These are phyloP conservation scores for Phortica variegata DNA, from an alignment of 1,140 invertebrate genomes.

Conservation along the genomic window DNA sequence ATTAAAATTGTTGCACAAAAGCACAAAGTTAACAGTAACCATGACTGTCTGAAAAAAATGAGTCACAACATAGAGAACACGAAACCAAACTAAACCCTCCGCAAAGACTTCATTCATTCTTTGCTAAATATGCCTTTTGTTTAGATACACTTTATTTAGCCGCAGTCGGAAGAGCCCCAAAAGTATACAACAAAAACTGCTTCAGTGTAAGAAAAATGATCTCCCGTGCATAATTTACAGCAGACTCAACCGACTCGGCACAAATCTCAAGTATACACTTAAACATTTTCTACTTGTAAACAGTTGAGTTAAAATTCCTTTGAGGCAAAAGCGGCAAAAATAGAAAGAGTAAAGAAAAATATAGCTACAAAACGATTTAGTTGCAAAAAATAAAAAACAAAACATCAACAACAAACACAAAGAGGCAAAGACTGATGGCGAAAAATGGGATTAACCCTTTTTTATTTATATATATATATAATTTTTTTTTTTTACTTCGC, in stretches of 20 bases:
- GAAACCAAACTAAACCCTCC: too few relatives aligned
- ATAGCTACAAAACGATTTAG: constrained; percentile 44
- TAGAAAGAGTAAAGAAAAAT: constrained; percentile 17
- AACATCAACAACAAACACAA: too few relatives aligned
- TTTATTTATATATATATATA: too few relatives aligned
- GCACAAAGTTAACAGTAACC: constrained; percentile 10
- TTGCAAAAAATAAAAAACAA: too few relatives aligned
- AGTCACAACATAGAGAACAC: too few relatives aligned
- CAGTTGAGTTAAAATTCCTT: constrained; percentile 41
- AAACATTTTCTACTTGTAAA: constrained; percentile 52
- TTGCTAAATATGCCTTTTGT: too few relatives aligned
- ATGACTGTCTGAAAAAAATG: constrained; percentile 20
- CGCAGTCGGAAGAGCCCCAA: too few relatives aligned
- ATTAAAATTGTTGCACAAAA: constrained; percentile 37
- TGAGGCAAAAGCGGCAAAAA: constrained; percentile 27
- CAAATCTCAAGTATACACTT: constrained; percentile 51
- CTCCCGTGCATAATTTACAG: constrained; percentile 54
- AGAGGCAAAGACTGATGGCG: too few relatives aligned
- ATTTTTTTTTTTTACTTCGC: too few relatives aligned
- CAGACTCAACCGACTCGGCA: constrained; percentile 31
- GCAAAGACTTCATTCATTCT: too few relatives aligned
- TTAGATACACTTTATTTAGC: too few relatives aligned
- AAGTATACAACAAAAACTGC: constrained; percentile 6
- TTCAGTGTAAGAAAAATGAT: constrained; percentile 42
- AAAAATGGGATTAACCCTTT: too few relatives aligned